These are phyloP conservation scores for Enteromius mattozi DNA, from an alignment of 2,797 vertebrate species.

Conservation along the genomic window DNA sequence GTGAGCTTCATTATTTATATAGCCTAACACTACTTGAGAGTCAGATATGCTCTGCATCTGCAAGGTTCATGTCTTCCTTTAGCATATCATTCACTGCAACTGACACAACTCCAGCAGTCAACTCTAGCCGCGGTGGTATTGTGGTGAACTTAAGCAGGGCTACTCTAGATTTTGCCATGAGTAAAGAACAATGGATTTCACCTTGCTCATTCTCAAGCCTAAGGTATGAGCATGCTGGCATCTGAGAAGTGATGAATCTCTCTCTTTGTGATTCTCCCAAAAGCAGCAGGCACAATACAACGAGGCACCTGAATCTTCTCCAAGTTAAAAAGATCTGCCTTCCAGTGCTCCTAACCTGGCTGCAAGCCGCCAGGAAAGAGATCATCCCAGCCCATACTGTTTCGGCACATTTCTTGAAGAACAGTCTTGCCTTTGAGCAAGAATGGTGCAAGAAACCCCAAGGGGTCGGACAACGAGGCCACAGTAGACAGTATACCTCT, in stretches of 20 bases:
- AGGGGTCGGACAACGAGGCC: background rate
- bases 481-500: background rate
- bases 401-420: too few relatives aligned
- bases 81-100: background rate
- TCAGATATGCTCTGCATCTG: background rate
- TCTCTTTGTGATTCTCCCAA: background rate
- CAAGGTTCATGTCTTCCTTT: background rate
- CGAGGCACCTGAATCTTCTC: background rate
- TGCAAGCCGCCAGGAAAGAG: background rate
- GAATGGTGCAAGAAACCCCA: too few relatives aligned
- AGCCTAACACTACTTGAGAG: too few relatives aligned
- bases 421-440: too few relatives aligned
- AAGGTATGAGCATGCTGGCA: constrained; percentile 6
- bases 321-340: background rate
- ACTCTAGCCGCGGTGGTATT: background rate
- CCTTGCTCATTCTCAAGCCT: background rate
- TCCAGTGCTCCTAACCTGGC: background rate
- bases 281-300: background rate
- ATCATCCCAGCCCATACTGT: background rate
- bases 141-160: background rate
- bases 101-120: background rate
- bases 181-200: background rate
- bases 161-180: background rate
- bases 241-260: background rate
- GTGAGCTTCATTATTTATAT: too few relatives aligned